phyloP scores from a whole-genome alignment of 2,797 vertebrate genomes.

The Notamacropus eugenii region DNA sequence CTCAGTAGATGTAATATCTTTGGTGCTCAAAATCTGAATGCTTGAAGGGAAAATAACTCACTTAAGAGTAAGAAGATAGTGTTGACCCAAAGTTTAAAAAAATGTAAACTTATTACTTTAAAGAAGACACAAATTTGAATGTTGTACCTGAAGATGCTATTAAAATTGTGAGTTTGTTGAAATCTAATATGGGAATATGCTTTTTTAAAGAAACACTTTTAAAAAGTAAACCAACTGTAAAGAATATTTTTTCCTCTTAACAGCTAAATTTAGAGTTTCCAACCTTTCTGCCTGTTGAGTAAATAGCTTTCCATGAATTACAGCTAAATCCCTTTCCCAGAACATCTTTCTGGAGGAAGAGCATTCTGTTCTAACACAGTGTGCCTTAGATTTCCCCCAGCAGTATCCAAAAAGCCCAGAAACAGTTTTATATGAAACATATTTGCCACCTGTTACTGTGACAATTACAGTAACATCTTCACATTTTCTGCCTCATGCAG shows the following conservation, averaged over 20 bases:
- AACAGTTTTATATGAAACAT: conserved; percentile 72
- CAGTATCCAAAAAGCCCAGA: conserved; percentile 74
- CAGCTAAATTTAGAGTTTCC: conserved; percentile 75
- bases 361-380: conserved; percentile 57
- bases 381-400: conserved; percentile 64
- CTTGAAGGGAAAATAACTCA: neutral
- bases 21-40: conserved; percentile 48
- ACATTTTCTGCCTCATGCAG: conserved; percentile 64
- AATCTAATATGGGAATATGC: neutral
- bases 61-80: conserved; percentile 2
- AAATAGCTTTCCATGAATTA: conserved; percentile 71
- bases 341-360: conserved; percentile 75
- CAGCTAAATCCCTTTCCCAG: conserved; percentile 74
- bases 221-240: conserved; percentile 18
- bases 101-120: neutral
- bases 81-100: neutral
- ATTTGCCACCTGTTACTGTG: conserved; percentile 69
- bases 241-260: conserved; percentile 37
- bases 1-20: neutral
- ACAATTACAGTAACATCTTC: conserved; percentile 74
- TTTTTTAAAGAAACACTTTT: neutral
- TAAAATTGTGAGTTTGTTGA: neutral
- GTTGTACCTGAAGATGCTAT: neutral
- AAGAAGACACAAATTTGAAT: neutral
- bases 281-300: conserved; percentile 76